Conservation (phyloP, 1,140 invertebrate genomes). For the Zophobas morio region DNA sequence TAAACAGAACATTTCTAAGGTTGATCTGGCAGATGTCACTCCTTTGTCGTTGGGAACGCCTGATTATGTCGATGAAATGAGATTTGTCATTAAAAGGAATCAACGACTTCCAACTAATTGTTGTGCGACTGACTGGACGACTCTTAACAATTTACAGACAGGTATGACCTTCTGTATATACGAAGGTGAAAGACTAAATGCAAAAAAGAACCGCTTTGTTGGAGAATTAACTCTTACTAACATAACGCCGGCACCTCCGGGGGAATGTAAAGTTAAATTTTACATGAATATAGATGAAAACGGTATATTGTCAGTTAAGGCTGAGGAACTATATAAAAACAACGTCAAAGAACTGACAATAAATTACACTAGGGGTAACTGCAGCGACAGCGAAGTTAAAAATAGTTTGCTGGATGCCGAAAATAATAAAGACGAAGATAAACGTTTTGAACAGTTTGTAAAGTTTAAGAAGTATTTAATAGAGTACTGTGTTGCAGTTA, state of each 20-base stretch:
- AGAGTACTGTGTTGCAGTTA: too few species aligned
- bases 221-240: not conserved
- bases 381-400: constrained; percentile 21
- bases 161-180: constrained; percentile 35
- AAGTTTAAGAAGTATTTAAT: too few species aligned
- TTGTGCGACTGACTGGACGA: not conserved
- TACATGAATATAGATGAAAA: constrained; percentile 48
- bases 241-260: constrained; percentile 41
- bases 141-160: constrained; percentile 16
- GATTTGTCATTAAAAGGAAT: constrained; percentile 44
- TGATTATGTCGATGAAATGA: constrained; percentile 33
- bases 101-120: constrained; percentile 31
- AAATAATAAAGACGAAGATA: constrained; percentile 2
- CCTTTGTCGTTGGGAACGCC: constrained; percentile 48
- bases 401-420: not conserved
- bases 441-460: too few species aligned
- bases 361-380: not conserved
- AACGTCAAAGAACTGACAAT: constrained; percentile 26
- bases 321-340: constrained; percentile 17
- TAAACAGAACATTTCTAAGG: constrained; percentile 23
- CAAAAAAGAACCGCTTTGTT: constrained; percentile 44
- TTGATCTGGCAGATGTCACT: constrained; percentile 49
- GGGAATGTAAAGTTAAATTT: constrained; percentile 32
- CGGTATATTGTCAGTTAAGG: constrained; percentile 52
- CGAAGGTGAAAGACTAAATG: constrained; percentile 53